Base-by-base conservation (phyloP, 1,140 invertebrate genomes). In the Thalassaphorura encarpata region DNA sequence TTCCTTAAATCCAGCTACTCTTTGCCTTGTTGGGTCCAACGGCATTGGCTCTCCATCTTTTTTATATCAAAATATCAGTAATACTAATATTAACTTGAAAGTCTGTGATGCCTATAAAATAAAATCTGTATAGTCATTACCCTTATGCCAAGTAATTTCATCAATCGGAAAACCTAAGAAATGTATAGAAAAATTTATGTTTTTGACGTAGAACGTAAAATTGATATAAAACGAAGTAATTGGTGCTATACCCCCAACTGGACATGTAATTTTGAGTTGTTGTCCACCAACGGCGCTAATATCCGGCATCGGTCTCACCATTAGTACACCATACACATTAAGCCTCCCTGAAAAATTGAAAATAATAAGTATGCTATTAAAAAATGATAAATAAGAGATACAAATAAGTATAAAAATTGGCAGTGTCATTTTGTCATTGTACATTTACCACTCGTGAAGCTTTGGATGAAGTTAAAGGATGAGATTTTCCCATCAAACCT, bases 251-350 rank as follows among this genome's bases (percentile, higher is more conserved):
- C 92, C 92, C 31, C 87, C 88, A 13, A 92, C 91, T 47, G 90
- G 89, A 73, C 91, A 96, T 71, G 88, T 87, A 66, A 97, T 84
- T 63, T 84, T 76, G 56, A 93, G 78, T 70, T 83, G 82, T 67
- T 82, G 83, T 46, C 89, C 89, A 27, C 90, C 88, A 16, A 94
- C 83, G 0, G 88, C 89, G 4, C 86, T 89, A 28, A 93, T 81
- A 75, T 90, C 91, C 15, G 83, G 82, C 89, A 95, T 94, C 64
- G 84, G 80, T 50, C 90, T 75, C 54, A 97, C 89, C 68, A 83
- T 27, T 4, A 40, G 70, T 70, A 74, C 70, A 78, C 78, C 78
- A 67, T 79, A 82, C 63, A 86, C 78, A 73, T 83, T 83, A 45
- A 85, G 70, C 61, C 77, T 71, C 0, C 78, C 78, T 11, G 76